phyloP scores from a whole-genome alignment of 2,113 vertebrate genomes.

The Dasypus novemcinctus region DNA sequence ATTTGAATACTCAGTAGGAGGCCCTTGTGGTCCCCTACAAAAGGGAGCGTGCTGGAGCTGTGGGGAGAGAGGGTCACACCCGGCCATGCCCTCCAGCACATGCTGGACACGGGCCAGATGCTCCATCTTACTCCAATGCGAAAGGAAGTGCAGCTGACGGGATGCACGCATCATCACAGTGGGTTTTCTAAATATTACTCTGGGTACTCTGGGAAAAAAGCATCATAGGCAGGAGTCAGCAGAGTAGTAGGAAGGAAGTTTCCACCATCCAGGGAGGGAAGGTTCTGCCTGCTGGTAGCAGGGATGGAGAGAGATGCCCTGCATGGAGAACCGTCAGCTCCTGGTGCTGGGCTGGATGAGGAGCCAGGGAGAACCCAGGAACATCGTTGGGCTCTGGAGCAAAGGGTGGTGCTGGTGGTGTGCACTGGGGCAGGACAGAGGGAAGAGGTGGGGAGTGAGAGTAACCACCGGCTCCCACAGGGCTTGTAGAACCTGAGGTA shows the following conservation, averaged over 20 bases:
- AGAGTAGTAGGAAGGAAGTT: not conserved
- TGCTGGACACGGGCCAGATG: not conserved
- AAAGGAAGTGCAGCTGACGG: not conserved
- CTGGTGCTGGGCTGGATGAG: too few relatives aligned
- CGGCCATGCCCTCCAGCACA: not conserved
- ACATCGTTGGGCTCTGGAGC: accelerated
- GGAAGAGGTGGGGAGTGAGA: not conserved
- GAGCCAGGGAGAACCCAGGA: not conserved
- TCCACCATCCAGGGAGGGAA: not conserved
- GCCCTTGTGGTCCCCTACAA: not conserved
- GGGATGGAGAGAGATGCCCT: not conserved
- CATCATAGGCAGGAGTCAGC: too few relatives aligned
- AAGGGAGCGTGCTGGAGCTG: not conserved
- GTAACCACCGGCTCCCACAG: not conserved
- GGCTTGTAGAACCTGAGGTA: not conserved
- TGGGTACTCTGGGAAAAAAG: not conserved
- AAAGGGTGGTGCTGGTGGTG: not conserved
- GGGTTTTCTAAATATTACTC: not conserved
- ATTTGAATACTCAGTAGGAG: not conserved
- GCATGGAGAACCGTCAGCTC: not conserved
- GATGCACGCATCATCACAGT: not conserved
- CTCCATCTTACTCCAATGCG: not conserved
- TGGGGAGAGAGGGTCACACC: not conserved
- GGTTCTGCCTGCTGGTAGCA: not conserved
- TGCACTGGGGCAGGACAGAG: not conserved